phyloP scores from a whole-genome alignment of 2,113 vertebrate genomes.

The Ibidorhyncha struthersii region DNA sequence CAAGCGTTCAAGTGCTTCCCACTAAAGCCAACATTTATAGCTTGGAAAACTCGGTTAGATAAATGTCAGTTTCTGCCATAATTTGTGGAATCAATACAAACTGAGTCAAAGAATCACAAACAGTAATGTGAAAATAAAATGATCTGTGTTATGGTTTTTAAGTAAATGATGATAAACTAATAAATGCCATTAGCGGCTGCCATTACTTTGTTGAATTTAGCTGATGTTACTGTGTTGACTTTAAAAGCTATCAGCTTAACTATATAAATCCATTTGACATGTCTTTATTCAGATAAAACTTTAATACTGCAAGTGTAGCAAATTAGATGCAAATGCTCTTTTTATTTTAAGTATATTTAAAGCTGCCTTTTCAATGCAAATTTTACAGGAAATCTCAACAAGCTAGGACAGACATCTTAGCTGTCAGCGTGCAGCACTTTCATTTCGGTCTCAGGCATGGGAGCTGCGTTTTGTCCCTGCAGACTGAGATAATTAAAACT shows the following conservation, averaged over 20 bases:
- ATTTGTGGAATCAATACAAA: constrained; percentile 54
- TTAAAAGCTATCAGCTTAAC: constrained; percentile 88
- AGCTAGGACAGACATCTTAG: constrained; percentile 86
- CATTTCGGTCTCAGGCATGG: constrained; percentile 76
- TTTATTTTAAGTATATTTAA: constrained; percentile 94
- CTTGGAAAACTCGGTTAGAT: constrained; percentile 48
- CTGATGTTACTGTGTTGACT: constrained; percentile 77
- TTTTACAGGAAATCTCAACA: constrained; percentile 90
- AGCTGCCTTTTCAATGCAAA: constrained; percentile 89
- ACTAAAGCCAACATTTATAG: constrained; percentile 50
- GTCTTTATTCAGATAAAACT: constrained; percentile 98
- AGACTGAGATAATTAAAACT: constrained; percentile 86
- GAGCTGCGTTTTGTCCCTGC: constrained; percentile 76
- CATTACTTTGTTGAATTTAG: constrained; percentile 81
- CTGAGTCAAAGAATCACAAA: constrained; percentile 67
- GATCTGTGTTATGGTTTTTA: constrained; percentile 85
- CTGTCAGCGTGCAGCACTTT: constrained; percentile 80
- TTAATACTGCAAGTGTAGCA: constrained; percentile 94
- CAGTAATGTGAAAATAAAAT: constrained; percentile 70
- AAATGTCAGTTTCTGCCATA: constrained; percentile 55
- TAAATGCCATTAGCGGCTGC: constrained; percentile 83
- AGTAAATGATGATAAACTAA: constrained; percentile 86
- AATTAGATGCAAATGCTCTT: constrained; percentile 98
- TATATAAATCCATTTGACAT: constrained; percentile 97
- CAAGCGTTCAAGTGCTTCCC: constrained; percentile 49